These are phyloP conservation scores for Bos taurus DNA, from an alignment of 2,113 vertebrate genomes.

Conservation along the genomic window ARS-UCD2.0 NC_037332.1:64297001-64297500, in stretches of 20 bases:
- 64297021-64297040: not conserved
- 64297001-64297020: not conserved
- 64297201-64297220: not conserved
- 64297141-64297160: constrained; percentile 31
- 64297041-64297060: not conserved
- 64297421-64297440: not conserved
- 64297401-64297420: not conserved
- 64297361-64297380: not conserved
- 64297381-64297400: not conserved
- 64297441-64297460: not conserved
- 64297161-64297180: not conserved
- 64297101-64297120: not conserved
- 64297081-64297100: not conserved
- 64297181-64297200: not conserved
- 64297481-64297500: not conserved
- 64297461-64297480: not conserved
- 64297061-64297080: constrained; percentile 3
- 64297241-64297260: not conserved
- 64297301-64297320: not conserved
- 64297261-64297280: not conserved
- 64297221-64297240: not conserved
- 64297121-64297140: not conserved
- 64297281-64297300: constrained; percentile 12
- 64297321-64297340: not conserved
- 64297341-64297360: not conserved